Evolutionary conservation across 1,140 invertebrate species (phyloP), one percentile per base, ranked within the genome.

Genomic region (Caenorhabditis briggsae): DNA sequence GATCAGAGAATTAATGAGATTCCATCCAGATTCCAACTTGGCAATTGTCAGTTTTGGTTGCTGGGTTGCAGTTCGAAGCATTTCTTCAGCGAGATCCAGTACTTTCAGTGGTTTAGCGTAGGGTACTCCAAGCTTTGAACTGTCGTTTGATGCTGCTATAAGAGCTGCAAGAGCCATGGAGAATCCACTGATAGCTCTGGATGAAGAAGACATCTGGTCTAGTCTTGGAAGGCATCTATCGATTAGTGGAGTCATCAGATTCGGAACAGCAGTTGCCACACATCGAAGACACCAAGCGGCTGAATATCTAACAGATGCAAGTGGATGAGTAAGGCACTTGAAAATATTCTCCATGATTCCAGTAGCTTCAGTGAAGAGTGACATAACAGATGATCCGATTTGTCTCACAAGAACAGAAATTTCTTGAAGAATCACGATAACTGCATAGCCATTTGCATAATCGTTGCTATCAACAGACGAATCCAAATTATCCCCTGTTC

Each of bases 31-130:
- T 92, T 97, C 96, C 55, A 97, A 98, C 92, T 97, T 94, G 92
- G 97, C 96, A 64, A 98, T 94, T 14, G 97, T 98, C 83, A 99
- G 94, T 86, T 97, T 94, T 93, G 96, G 97, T 93, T 97, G 98
- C 93, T 98, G 97, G 74, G 91, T 88, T 5, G 98, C 97, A 89
- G 96, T 98, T 90, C 97, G 94, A 25, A 99, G 93, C 82, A 99
- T 93, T 92, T 99, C 97, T 94, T 99, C 98, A 33, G 97, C 97
- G 55, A 97, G 96, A 92, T 96, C 97, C 92, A 99, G 99, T 64
- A 98, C 96, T 89, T 96, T 94, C 95, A 95, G 90, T n/a, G 88
- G 86, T 96, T 58, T 96, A 96, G 84, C 91, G 93, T 98, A 97
- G 23, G 98, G 98, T 82, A 99, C 96, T 33, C 98, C 97, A 8